A percentile compares a stretch with the other conserved stretches of the same genome.
Conservation (phyloP, 1,140 invertebrate species). For the Temnothorax curvispinosus region DNA sequence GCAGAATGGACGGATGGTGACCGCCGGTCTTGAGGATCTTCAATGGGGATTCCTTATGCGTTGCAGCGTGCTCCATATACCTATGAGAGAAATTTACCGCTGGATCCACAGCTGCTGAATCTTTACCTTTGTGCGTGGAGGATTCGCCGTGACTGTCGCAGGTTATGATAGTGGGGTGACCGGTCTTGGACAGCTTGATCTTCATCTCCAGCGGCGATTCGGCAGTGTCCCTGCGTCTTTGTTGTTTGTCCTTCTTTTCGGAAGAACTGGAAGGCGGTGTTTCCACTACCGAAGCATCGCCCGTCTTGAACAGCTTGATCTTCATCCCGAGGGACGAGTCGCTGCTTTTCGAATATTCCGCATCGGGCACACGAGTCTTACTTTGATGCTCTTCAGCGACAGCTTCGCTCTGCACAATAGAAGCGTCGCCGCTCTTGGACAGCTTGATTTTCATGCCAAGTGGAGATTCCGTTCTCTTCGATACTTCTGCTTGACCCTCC, state of each 20-base stretch:
- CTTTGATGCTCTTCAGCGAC: slow-evolving; percentile 62
- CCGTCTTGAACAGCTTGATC: slow-evolving; percentile 80
- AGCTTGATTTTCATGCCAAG: slow-evolving; percentile 83
- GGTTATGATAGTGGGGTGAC: slow-evolving; percentile 80
- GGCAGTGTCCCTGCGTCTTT: slow-evolving; percentile 71
- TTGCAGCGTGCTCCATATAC: slow-evolving; percentile 65
- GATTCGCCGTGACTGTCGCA: slow-evolving; percentile 75
- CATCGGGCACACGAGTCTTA: slow-evolving; percentile 42
- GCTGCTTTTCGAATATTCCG: slow-evolving; percentile 56
- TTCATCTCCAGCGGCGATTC: slow-evolving; percentile 81
- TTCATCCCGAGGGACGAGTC: slow-evolving; percentile 79
- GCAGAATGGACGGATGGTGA: slow-evolving; percentile 62
- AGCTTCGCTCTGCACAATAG: slow-evolving; percentile 76
- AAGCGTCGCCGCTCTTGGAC: slow-evolving; percentile 80
- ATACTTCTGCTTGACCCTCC: slow-evolving; percentile 65
- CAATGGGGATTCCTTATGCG: slow-evolving; percentile 54
- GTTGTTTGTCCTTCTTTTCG: slow-evolving; percentile 70
- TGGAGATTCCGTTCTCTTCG: slow-evolving; percentile 78
- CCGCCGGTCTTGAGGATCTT: slow-evolving; percentile 72
- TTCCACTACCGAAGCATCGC: slow-evolving; percentile 78
- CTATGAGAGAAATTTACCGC: slow-evolving; percentile 55
- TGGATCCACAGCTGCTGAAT: slow-evolving; percentile 22
- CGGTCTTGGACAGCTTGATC: slow-evolving; percentile 82
- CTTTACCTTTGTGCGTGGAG: slow-evolving; percentile 65
- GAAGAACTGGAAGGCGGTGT: slow-evolving; percentile 55